Conservation (phyloP, 2,888 invertebrate genomes). For the Sycophila texana region DNA sequence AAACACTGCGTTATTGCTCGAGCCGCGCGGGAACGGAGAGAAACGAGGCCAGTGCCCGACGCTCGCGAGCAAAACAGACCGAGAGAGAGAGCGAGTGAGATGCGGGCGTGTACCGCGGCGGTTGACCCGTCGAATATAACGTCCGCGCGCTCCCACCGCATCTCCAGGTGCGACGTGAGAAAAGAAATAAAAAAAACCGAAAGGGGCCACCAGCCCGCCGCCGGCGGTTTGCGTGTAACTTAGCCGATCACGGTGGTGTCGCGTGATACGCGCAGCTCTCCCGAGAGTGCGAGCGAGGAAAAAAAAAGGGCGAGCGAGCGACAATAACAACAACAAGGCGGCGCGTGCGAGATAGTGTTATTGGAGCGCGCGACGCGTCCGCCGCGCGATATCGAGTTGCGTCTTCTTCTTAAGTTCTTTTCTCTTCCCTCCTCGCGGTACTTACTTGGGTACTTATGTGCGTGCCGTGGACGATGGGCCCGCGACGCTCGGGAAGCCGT, state of each 20-base stretch:
- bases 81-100: neutral
- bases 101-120: conserved; percentile 6
- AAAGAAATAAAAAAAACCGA: neutral
- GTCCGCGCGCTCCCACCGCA: neutral
- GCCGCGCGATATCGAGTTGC: conserved; percentile 7
- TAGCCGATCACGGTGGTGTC: conserved; percentile 24
- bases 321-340: conserved; percentile 26
- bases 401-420: no score
- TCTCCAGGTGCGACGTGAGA: neutral
- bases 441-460: no score
- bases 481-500: neutral
- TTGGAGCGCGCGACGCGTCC: neutral
- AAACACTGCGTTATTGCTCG: neutral
- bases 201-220: neutral
- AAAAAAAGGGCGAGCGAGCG: neutral
- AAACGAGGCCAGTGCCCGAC: neutral
- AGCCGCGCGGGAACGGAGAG: neutral
- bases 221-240: neutral
- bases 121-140: conserved; percentile 16
- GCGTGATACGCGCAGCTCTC: conserved; percentile 19
- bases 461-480: no score
- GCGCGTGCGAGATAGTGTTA: neutral
- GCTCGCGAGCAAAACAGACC: neutral
- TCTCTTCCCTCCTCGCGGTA: neutral
- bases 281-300: neutral